phyloP scores from a whole-genome alignment of 2,113 vertebrate genomes.

The Bujurquina vittata region DNA sequence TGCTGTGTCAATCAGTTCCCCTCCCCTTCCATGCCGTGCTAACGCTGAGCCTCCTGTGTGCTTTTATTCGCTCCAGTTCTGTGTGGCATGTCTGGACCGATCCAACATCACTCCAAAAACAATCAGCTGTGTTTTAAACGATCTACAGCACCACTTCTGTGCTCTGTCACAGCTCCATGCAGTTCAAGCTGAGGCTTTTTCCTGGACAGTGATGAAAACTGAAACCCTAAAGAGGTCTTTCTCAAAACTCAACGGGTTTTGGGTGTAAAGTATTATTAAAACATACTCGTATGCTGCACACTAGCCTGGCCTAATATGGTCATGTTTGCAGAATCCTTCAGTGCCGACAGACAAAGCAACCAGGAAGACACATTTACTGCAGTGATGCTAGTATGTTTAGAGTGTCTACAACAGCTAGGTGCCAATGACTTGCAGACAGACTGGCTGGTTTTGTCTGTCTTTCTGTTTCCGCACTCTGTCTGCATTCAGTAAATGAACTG shows the following conservation, averaged over 20 bases:
- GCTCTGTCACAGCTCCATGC: conserved; percentile 18
- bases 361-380: conserved; percentile 41
- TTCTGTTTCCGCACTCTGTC: conserved; percentile 15
- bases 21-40: conserved; percentile 10
- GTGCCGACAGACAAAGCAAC: conserved; percentile 33
- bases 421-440: conserved; percentile 67
- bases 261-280: conserved; percentile 53
- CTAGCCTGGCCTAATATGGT: conserved; percentile 57
- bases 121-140: conserved; percentile 60
- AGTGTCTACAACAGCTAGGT: conserved; percentile 64
- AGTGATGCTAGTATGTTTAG: conserved; percentile 55
- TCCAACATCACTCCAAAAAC: conserved; percentile 8
- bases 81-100: conserved; percentile 14
- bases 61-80: neutral
- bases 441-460: conserved; percentile 26
- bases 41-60: neutral
- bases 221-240: conserved; percentile 34
- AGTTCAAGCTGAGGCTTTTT: conserved; percentile 16
- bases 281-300: conserved; percentile 1
- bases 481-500: neutral
- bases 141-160: conserved; percentile 46
- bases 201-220: conserved; percentile 51
- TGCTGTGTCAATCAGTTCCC: neutral
- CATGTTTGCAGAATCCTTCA: conserved; percentile 39
- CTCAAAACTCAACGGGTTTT: conserved; percentile 36